Evolutionary conservation across 2,888 invertebrate species (phyloP), one percentile per base, ranked within the genome.

Genomic region (Agrenia bidenticulata): DNA sequence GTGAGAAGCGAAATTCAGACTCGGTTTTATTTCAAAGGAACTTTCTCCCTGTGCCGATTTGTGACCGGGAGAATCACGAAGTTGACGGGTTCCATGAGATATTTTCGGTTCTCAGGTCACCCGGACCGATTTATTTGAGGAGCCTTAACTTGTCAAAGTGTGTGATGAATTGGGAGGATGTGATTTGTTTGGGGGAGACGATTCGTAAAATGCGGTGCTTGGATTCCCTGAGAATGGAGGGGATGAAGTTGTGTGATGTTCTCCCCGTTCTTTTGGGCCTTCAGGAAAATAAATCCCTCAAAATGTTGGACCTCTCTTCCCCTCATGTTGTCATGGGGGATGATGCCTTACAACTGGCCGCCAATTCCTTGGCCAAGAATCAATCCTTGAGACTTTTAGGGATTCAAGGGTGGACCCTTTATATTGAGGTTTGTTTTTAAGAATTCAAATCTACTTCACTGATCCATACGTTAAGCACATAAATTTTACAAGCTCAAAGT

Each of bases 121-220:
- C 66, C 39, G 41, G 59, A 9, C 60, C 54, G 15, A 80, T 79
- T 68, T 82, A 83, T 74, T 78, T 84, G 65, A 80, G 83, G 74
- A 83, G 83, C 66, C 78, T 84, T 68, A 84, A 84, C 78, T 82
- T 84, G 69, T 83, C 83, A 73, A 84, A 84, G 77, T 84, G 84
- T 77, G 82, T 84, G 67, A 77, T 84, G 74, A 82, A 80, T 54
- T 77, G 66, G 71, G 71, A 66, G 64, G 67, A 67, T 64, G 67
- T 67, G 54, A 82, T 83, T 75, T 84, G 84, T 74, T 79, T 84
- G 62, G 84, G 84, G 45, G 73, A 27, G 83, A 84, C 83, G 27
- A 81, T 84, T 59, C 79, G 84, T 49, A 78, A 82, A 64, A 83
- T 83, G 15, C 80, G 80, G 24, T 82, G 82, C 68, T 79, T 84